Evolutionary conservation across 2,888 invertebrate species (phyloP).

Genomic region (Trissolcus brochymenae): DNA sequence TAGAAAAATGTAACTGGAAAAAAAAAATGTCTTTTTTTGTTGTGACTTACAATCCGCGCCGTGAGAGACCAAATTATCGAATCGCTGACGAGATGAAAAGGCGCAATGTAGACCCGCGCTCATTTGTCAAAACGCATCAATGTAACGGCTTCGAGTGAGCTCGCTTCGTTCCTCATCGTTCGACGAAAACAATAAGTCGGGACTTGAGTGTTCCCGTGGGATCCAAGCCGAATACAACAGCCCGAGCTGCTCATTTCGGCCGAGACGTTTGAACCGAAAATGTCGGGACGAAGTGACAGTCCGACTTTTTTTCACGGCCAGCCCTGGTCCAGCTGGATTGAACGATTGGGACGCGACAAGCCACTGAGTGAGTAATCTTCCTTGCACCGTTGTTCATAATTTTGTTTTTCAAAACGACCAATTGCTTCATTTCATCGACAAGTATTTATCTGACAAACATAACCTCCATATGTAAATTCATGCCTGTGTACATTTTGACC

Average conservation of each 20-base stretch:
- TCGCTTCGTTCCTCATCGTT: constrained; percentile 1
- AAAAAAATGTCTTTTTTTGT: constrained; percentile 10
- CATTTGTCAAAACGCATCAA: not conserved
- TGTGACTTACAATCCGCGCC: not conserved
- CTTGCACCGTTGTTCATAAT: no score
- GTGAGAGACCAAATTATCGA: constrained; percentile 7
- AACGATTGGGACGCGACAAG: constrained; percentile 74
- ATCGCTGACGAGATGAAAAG: constrained; percentile 16
- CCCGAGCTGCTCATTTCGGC: constrained; percentile 19
- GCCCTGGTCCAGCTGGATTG: constrained; percentile 76
- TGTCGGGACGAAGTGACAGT: constrained; percentile 75
- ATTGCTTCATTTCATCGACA: not conserved
- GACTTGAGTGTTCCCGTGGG: constrained; percentile 10
- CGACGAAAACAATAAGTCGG: not conserved
- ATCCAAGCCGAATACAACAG: constrained; percentile 6
- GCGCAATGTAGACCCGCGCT: constrained; percentile 16
- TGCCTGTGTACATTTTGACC: not conserved
- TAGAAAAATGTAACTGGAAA: not conserved
- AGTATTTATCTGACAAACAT: constrained; percentile 1
- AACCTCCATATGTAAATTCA: constrained; percentile 1
- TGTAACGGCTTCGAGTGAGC: not conserved
- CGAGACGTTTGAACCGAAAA: constrained; percentile 62
- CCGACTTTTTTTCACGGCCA: constrained; percentile 76
- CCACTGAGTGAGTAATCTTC: constrained; percentile 71
- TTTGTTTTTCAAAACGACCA: not conserved